Evolutionary conservation across 2,888 invertebrate species (phyloP), one percentile per base, ranked within the genome.

Genomic region (Thelaira solivaga): DNA sequence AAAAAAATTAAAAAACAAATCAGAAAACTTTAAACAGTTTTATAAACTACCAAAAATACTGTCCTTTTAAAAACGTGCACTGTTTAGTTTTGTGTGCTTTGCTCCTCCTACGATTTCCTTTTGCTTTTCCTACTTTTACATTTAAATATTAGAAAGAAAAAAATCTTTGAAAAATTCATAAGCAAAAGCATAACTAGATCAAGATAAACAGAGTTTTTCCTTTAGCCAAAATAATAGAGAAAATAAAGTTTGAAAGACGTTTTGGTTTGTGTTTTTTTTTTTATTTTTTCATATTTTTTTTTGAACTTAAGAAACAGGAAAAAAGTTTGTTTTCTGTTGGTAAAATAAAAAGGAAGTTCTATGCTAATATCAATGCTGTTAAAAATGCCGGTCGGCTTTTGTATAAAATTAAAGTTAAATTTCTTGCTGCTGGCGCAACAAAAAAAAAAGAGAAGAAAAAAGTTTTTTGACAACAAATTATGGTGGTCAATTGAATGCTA

Each of bases 101-200:
- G 11, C 16, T 20, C 7, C 29, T 45, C 7, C 41, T 43, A 20
- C 24, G 34, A 34, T 53, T 45, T 51, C 31, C 59, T 45, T 53
- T 47, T n/a, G 20, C 20, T 43, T 51, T 69, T 51, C 41, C 49
- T 61, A 16, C 39, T 45, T 45, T 31, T 22, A 13, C 31, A 24
- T 59, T 53, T 36, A 0, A 10, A n/a, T 20, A 20, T 16, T 20
- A 20, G 1, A n/a, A 45, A n/a, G 7, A 39, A 31, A 64, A 75
- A 72, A 67, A 72, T 71, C 68, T 69, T 59, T 75, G 36, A 34
- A 67, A 68, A 68, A 74, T 78, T 78, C 69, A 78, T 71, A 78
- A 74, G 74, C 61, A 69, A 78, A 78, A 71, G 78, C 78, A 78
- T 78, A 78, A 74, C 74, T 49, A 68, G 78, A 78, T 78, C 78